phyloP scores from a whole-genome alignment of 2,797 vertebrate genomes.

The Morus bassanus region DNA sequence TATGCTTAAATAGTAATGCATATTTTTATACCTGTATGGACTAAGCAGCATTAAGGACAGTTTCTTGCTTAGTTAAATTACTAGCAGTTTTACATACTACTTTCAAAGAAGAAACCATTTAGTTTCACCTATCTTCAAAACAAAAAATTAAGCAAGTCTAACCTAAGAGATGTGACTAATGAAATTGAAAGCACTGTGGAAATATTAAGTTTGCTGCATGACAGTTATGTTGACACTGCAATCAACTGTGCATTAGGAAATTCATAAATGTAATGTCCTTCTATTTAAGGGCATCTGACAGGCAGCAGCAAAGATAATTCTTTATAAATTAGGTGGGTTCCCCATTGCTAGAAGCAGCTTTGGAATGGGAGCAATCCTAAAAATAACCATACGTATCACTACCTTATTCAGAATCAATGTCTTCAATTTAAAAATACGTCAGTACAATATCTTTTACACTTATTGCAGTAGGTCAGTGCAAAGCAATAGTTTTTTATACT shows the following conservation, averaged over 20 bases:
- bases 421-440: background rate
- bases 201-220: constrained; percentile 42
- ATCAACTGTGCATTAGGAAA: constrained; percentile 64
- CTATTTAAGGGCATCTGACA: constrained; percentile 28
- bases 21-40: background rate
- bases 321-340: constrained; percentile 13
- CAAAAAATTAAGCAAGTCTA: constrained; percentile 5
- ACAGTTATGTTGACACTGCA: constrained; percentile 60
- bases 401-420: background rate
- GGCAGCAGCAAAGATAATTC: background rate
- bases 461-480: background rate
- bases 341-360: background rate
- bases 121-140: background rate
- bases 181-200: constrained; percentile 29
- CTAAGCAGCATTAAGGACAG: background rate
- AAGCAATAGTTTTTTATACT: background rate
- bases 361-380: background rate
- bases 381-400: background rate
- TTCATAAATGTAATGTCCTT: constrained; percentile 36
- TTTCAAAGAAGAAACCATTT: background rate
- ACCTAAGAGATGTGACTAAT: constrained; percentile 36
- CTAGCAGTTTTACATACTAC: background rate
- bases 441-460: background rate
- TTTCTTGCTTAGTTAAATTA: background rate
- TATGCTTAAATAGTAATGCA: background rate